phyloP scores from a whole-genome alignment of 2,797 vertebrate genomes.

The Enteromius viviparus region DNA sequence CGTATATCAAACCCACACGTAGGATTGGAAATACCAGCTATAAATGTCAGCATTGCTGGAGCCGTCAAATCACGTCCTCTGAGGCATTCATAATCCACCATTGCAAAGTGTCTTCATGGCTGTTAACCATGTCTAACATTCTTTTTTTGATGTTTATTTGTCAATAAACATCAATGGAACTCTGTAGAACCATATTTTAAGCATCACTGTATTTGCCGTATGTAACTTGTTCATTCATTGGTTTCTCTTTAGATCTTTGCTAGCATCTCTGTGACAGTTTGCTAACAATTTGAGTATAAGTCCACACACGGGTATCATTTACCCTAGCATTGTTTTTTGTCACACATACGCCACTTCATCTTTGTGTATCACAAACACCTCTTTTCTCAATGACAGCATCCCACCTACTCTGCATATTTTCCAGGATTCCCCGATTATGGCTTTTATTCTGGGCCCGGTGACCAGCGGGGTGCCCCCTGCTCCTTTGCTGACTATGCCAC shows the following conservation, averaged over 20 bases:
- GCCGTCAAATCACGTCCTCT: slow-evolving; percentile 74
- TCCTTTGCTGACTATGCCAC: slow-evolving; percentile 90
- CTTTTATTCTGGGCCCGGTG: slow-evolving; percentile 89
- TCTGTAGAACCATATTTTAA: slow-evolving; percentile 59
- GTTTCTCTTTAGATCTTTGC: background rate
- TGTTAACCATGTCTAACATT: slow-evolving; percentile 59
- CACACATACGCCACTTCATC: slow-evolving; percentile 19
- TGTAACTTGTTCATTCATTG: background rate
- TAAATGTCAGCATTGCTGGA: slow-evolving; percentile 74
- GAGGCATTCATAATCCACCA: slow-evolving; percentile 78
- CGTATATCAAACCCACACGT: slow-evolving; percentile 74
- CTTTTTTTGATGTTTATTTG: slow-evolving; percentile 58
- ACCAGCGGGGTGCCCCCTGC: slow-evolving; percentile 87
- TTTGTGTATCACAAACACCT: slow-evolving; percentile 70
- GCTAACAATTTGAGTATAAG: background rate
- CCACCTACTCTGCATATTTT: slow-evolving; percentile 75
- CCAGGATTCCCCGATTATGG: slow-evolving; percentile 87
- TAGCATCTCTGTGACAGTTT: background rate
- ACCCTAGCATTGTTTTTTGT: background rate
- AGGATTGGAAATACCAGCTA: slow-evolving; percentile 76
- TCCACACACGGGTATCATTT: background rate
- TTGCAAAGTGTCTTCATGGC: slow-evolving; percentile 63
- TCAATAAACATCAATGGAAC: slow-evolving; percentile 71
- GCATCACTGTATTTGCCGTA: slow-evolving; percentile 45
- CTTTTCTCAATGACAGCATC: slow-evolving; percentile 79